These are phyloP conservation scores for Globodera ellingtonae DNA, from an alignment of 1,140 invertebrate species.

Conservation along the genomic window DNA sequence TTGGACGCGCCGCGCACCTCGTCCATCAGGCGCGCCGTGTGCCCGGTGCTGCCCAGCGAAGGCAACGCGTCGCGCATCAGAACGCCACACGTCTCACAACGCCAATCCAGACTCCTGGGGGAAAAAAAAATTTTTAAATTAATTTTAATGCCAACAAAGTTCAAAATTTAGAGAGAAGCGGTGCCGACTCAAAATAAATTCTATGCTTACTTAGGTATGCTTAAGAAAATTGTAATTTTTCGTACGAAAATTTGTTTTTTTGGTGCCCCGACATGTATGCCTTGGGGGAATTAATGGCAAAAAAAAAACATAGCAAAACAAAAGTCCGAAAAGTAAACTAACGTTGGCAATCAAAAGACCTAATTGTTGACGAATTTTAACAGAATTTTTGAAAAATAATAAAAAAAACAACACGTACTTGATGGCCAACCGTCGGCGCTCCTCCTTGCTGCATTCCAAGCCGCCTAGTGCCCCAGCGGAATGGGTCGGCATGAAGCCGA, in stretches of 20 bases:
- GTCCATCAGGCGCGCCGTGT: constrained; percentile 7
- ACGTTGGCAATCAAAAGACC: no score
- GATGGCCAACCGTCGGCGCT: constrained; percentile 79
- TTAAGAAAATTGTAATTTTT: constrained; percentile 15
- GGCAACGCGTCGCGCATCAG: constrained; percentile 56
- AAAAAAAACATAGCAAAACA: no score
- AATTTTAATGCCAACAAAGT: no score
- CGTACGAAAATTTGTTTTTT: no score
- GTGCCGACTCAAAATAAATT: no score
- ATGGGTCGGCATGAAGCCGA: constrained; percentile 86
- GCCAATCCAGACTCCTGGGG: constrained; percentile 52
- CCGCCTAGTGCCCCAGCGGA: constrained; percentile 82
- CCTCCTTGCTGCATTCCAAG: constrained; percentile 81
- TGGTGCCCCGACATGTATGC: no score
- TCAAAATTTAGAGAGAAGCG: no score
- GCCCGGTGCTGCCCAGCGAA: neutral
- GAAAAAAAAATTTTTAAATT: constrained; percentile 29
- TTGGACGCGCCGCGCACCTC: constrained; percentile 10
- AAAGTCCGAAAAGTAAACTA: no score
- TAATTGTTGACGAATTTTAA: no score
- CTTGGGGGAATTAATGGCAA: no score
- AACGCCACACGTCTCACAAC: constrained; percentile 48
- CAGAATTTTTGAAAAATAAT: no score
- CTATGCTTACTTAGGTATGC: neutral
- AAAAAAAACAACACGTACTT: constrained; percentile 69